A percentile compares a stretch with the other conserved stretches of the same genome.
phyloP scores from a whole-genome alignment of 2,797 vertebrate genomes.

The Gambelia wislizenii region DNA sequence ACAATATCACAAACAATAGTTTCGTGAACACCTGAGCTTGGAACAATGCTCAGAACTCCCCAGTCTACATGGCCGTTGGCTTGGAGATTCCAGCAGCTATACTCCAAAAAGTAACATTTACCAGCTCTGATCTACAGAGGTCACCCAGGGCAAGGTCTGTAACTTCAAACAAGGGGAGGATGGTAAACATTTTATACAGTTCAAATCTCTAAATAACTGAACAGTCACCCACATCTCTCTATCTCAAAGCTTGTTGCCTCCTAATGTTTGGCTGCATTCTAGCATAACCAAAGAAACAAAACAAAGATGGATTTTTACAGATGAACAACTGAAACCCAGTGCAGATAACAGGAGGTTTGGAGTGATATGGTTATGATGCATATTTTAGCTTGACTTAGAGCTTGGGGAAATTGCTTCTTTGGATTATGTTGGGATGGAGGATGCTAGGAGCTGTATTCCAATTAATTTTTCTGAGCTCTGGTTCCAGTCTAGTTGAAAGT shows the following conservation, averaged over 20 bases:
- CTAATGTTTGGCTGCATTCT: not conserved
- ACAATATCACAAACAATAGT: not conserved
- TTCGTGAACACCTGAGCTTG: too few relatives aligned
- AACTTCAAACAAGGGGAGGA: not conserved
- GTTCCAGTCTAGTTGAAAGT: too few relatives aligned
- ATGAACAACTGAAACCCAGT: not conserved
- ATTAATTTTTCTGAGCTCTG: too few relatives aligned
- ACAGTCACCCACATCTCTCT: not conserved
- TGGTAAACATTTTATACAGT: slow-evolving; percentile 11
- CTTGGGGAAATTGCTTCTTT: too few relatives aligned
- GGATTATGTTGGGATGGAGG: too few relatives aligned
- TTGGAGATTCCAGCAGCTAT: not conserved
- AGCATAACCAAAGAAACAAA: not conserved
- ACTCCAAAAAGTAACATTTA: not conserved
- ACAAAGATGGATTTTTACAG: not conserved
- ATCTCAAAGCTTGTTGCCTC: not conserved
- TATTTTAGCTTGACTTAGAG: not conserved
- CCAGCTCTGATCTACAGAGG: not conserved
- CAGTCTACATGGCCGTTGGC: not conserved
- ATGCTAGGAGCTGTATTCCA: too few relatives aligned
- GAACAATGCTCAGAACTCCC: too few relatives aligned
- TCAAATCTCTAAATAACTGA: not conserved
- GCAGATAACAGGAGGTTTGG: not conserved
- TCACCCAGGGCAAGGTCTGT: not conserved
- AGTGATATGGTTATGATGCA: not conserved